These are phyloP conservation scores for Malurus splendens DNA, from an alignment of 2,797 vertebrate species.

Conservation along the genomic window DNA sequence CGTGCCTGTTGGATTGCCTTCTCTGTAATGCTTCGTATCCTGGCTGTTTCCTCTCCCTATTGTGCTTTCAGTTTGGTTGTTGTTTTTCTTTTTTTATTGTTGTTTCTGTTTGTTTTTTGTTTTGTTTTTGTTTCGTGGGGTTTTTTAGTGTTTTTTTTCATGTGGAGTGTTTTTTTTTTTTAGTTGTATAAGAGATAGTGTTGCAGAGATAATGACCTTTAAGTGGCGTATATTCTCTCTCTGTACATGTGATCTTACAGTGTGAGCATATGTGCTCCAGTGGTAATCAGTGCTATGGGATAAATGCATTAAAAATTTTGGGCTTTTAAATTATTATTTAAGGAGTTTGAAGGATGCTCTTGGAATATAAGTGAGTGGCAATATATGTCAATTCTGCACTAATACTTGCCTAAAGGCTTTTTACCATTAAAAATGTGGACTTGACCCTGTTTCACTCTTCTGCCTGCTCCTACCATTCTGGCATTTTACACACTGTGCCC, in stretches of 20 bases:
- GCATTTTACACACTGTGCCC: background rate
- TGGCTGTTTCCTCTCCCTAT: background rate
- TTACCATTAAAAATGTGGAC: background rate
- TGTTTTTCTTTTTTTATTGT: too few relatives aligned
- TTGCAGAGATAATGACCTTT: background rate
- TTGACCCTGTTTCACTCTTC: background rate
- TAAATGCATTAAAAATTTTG: background rate
- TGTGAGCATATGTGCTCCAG: rapidly evolving
- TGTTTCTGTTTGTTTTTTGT: too few relatives aligned
- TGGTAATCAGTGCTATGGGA: background rate
- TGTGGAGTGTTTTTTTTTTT: background rate
- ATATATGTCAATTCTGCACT: background rate
- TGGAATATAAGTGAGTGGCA: background rate
- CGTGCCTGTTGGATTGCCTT: background rate
- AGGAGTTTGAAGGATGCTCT: background rate
- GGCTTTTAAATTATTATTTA: rapidly evolving
- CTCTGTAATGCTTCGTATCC: background rate
- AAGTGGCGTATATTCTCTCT: background rate
- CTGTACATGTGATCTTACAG: background rate
- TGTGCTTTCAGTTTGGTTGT: background rate
- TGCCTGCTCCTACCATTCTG: background rate
- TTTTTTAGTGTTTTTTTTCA: background rate
- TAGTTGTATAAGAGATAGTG: background rate
- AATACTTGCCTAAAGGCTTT: background rate
- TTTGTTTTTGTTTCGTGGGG: too few relatives aligned